phyloP scores from a whole-genome alignment of 2,888 invertebrate species.

The Entomobrya multifasciata region DNA sequence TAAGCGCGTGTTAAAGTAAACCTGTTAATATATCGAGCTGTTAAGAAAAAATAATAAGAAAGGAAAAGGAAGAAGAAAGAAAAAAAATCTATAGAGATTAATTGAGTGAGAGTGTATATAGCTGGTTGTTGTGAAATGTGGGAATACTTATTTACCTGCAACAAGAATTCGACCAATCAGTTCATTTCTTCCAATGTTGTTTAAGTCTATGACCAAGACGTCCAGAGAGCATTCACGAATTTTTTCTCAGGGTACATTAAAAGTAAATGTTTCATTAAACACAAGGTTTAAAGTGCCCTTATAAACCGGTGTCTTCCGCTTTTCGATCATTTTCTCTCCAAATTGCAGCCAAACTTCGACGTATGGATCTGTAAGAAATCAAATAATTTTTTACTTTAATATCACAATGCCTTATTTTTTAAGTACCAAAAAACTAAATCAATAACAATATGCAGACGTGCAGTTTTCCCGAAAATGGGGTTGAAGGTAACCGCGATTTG shows the following conservation, averaged over 20 bases:
- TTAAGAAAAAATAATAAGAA: not conserved
- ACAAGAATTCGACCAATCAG: constrained; percentile 95
- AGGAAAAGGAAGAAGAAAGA: too few species aligned
- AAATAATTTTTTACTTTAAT: not conserved
- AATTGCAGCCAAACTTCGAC: constrained; percentile 99
- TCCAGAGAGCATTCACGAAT: constrained; percentile 96
- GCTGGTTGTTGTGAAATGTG: not conserved
- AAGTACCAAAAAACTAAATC: too few species aligned
- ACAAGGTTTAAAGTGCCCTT: constrained; percentile 97
- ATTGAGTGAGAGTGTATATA: too few species aligned
- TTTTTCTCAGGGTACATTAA: constrained; percentile 98
- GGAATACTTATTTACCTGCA: constrained; percentile 88
- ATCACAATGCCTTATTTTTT: too few species aligned
- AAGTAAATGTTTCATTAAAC: constrained; percentile 97
- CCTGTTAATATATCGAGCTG: constrained; percentile 21
- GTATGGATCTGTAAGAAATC: constrained; percentile 89
- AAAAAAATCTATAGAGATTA: too few species aligned
- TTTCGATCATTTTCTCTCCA: constrained; percentile 96
- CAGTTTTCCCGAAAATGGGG: too few species aligned
- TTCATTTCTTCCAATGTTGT: constrained; percentile 96
- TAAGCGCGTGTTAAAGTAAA: constrained; percentile 31
- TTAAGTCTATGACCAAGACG: constrained; percentile 98
- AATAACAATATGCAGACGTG: too few species aligned
- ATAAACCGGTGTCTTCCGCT: constrained; percentile 96
- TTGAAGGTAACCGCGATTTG: too few species aligned